Evolutionary conservation across 2,888 invertebrate species (phyloP).

Genomic region (Drosophila eohydei): DNA sequence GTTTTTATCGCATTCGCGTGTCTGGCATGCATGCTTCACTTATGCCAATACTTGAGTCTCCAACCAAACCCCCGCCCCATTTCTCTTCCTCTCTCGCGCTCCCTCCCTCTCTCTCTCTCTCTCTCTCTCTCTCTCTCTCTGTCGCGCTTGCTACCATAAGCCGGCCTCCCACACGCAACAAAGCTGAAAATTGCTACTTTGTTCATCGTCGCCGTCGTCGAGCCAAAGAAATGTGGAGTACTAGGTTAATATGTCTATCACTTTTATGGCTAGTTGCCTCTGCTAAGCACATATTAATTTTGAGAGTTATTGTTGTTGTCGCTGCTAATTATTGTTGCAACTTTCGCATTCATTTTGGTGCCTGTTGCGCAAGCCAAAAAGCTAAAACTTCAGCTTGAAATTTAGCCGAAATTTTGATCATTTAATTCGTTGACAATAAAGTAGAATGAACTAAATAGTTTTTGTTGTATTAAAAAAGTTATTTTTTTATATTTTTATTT

Average conservation of each 20-base stretch:
- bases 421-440: too few relatives aligned
- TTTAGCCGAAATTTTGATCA: too few relatives aligned
- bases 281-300: slow-evolving; percentile 64
- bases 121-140: not conserved
- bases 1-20: slow-evolving; percentile 76
- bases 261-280: slow-evolving; percentile 74
- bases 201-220: slow-evolving; percentile 41
- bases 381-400: not conserved
- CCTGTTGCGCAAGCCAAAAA: slow-evolving; percentile 35
- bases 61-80: not conserved
- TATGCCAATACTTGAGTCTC: slow-evolving; percentile 41
- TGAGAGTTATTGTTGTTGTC: slow-evolving; percentile 32
- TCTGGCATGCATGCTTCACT: slow-evolving; percentile 75
- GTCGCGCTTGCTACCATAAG: too few relatives aligned
- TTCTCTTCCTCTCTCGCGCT: not conserved
- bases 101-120: not conserved
- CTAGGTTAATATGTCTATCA: slow-evolving; percentile 78
- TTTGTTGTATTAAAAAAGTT: too few relatives aligned
- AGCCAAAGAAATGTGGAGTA: slow-evolving; percentile 70
- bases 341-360: slow-evolving; percentile 30
- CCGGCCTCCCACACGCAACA: slow-evolving; percentile 65
- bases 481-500: too few relatives aligned
- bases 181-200: slow-evolving; percentile 79
- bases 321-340: slow-evolving; percentile 40
- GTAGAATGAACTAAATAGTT: too few relatives aligned